Conservation (phyloP, 2,888 invertebrate genomes). For the Caenorhabditis panamensis region DNA sequence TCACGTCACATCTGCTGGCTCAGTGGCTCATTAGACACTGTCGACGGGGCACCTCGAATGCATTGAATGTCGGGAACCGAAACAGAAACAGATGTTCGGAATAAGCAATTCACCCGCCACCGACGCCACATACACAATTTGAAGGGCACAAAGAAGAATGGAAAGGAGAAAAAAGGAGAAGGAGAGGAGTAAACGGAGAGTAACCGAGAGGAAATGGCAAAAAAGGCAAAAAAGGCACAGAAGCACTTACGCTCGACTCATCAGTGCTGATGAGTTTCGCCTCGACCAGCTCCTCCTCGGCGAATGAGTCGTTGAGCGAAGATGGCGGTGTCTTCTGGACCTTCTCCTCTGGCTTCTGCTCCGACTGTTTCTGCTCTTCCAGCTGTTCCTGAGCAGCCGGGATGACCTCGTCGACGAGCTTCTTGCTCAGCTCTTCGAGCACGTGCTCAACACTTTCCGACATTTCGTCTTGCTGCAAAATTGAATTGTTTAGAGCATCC, state of each 20-base stretch:
- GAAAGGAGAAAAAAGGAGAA: constrained; percentile 4
- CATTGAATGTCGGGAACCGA: background rate
- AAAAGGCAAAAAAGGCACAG: background rate
- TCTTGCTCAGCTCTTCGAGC: constrained; percentile 58
- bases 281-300: constrained; percentile 37
- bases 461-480: constrained; percentile 67
- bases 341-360: background rate
- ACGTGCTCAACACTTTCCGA: constrained; percentile 40
- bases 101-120: constrained; percentile 5
- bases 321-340: constrained; percentile 56
- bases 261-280: constrained; percentile 45
- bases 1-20: constrained; percentile 5
- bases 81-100: constrained; percentile 31
- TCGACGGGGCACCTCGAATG: background rate
- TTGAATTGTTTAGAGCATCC: background rate
- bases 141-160: constrained; percentile 2
- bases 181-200: constrained; percentile 35
- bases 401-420: constrained; percentile 62
- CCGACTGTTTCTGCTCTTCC: constrained; percentile 4
- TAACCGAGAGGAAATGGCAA: constrained; percentile 16
- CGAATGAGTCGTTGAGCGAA: constrained; percentile 49
- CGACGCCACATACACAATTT: background rate
- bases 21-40: constrained; percentile 9
- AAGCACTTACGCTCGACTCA: constrained; percentile 51
- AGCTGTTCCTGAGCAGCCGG: constrained; percentile 56